Evolutionary conservation across 30 jellyfish, hydroid and myxozoan genomes (phyloP), one percentile per base, ranked within the genome.

Genomic region (Cassiopea andromeda): DNA sequence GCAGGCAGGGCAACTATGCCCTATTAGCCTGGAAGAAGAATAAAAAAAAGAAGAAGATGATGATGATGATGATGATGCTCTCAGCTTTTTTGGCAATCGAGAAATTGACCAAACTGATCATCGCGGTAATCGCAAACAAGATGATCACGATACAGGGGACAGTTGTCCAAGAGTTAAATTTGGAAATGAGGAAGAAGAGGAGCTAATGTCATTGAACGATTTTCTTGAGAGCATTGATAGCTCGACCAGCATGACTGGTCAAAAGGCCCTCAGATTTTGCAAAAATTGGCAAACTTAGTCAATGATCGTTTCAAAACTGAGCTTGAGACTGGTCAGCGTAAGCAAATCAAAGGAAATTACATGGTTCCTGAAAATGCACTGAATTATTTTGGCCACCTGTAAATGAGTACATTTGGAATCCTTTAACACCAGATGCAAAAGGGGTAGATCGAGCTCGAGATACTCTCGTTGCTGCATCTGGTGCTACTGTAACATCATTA

Each of bases 21-120:
- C 12, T 59, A 59, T 59, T 59, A 59, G 69, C 69, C 69, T 59
- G 15, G 15, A 15, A 59, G 69, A 59, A 59, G 69, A 59, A 15
- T n/a, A 15, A 59, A 15, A 15, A 7, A 15, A 59, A 7, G 69
- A 59, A 7, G 69, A 59, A 7, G 69, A 59, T 59, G 69, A 59
- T 59, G 69, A 59, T 59, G 75, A 66, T 66, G 85, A n/a, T 49
- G 90, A 46, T 68, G 90, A 81, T 81, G 90, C 64, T 54, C n/a
- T 79, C 60, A 54, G 88, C 77, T 77, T 79, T 44, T 18, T 46
- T 79, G 88, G 77, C 77, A 77, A 60, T 44, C 75, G 49, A 18
- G 88, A 48, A 27, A 79, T 79, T 13, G 47, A 72, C 38, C 81
- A 18, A 50, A 72, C n/a, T 19, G 81, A 27, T 72, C 81, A 72